Evolutionary conservation across 30 jellyfish, hydroid and myxozoan genomes (phyloP).

Genomic region (Hydractinia symbiolongicarpus): DNA sequence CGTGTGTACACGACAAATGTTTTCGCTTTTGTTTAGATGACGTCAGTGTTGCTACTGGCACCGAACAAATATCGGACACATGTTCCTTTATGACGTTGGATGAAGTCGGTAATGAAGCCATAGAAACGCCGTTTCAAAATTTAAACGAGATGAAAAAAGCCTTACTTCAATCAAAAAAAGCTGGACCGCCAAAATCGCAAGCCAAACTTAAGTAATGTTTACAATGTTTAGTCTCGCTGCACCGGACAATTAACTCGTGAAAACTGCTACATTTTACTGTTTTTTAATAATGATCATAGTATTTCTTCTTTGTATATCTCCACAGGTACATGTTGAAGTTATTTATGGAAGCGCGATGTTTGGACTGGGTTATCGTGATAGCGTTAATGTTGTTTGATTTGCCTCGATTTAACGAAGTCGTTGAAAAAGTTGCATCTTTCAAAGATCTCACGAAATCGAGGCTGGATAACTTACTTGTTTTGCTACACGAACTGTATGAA

Average conservation of each 20-base stretch:
- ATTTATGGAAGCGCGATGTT: slow-evolving; percentile 79
- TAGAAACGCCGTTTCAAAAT: background rate
- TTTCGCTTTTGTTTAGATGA: background rate
- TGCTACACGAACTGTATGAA: slow-evolving; percentile 40
- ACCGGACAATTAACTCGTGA: background rate
- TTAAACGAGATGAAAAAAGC: background rate
- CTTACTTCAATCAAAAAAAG: background rate
- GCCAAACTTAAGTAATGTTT: slow-evolving; percentile 15
- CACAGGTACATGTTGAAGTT: slow-evolving; percentile 66
- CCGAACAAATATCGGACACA: background rate
- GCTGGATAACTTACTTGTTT: slow-evolving; percentile 46
- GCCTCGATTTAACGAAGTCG: slow-evolving; percentile 37
- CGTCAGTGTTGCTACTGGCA: background rate
- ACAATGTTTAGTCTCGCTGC: background rate
- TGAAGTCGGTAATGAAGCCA: slow-evolving; percentile 3
- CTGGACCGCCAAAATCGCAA: slow-evolving; percentile 12
- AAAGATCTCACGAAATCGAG: slow-evolving; percentile 57
- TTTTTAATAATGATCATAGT: too few relatives aligned
- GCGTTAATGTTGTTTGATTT: slow-evolving; percentile 70
- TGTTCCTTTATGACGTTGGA: background rate
- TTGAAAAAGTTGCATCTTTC: slow-evolving; percentile 61
- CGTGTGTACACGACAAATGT: too few relatives aligned
- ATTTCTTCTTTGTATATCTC: background rate
- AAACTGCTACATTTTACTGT: too few relatives aligned
- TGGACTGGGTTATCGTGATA: slow-evolving; percentile 83